These are phyloP conservation scores for Nasonia vitripennis DNA, from an alignment of 1,140 invertebrate genomes.

Conservation along the genomic window DNA sequence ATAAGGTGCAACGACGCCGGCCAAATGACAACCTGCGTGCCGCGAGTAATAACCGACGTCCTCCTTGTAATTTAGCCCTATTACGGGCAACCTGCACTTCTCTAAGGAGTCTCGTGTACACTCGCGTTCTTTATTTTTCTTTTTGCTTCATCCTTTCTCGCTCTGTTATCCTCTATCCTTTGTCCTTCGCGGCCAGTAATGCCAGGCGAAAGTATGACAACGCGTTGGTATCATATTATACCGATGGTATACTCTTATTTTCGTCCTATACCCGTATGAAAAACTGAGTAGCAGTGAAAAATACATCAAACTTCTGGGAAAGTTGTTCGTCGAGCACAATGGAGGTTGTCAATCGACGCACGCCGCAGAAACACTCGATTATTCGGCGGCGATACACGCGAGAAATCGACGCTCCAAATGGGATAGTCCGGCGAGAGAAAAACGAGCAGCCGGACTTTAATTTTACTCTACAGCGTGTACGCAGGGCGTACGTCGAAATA, in stretches of 20 bases:
- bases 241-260: neutral
- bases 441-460: neutral
- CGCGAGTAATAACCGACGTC: conserved; percentile 40
- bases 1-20: conserved; percentile 11
- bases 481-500: conserved; percentile 36
- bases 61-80: conserved; percentile 49
- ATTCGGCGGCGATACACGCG: neutral
- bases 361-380: too few species aligned
- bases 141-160: conserved; percentile 13
- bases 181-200: conserved; percentile 36
- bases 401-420: too few species aligned
- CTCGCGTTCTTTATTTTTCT: neutral
- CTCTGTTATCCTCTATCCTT: conserved; percentile 28
- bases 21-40: conserved; percentile 41
- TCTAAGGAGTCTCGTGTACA: conserved; percentile 15
- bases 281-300: too few species aligned
- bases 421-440: too few species aligned
- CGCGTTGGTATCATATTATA: neutral
- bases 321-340: conserved; percentile 11
- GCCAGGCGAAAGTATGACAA: conserved; percentile 12
- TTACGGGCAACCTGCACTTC: conserved; percentile 40
- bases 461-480: neutral
- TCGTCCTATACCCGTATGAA: too few species aligned
- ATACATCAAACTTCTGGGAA: neutral
- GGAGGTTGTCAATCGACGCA: neutral